Conservation (phyloP, 2,888 invertebrate species). For the Lepidocyrtoides sp. region DNA sequence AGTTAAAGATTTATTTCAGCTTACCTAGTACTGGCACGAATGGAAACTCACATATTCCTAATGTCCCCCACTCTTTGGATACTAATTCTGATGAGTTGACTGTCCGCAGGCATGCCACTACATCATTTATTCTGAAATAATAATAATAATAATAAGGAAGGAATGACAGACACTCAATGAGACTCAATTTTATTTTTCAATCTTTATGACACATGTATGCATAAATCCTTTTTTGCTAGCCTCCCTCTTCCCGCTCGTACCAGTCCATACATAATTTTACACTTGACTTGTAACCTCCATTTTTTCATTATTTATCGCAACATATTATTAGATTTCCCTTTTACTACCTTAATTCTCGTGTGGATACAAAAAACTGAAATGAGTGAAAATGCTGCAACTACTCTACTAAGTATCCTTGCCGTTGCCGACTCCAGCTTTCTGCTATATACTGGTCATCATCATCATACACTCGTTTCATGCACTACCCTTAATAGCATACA, state of each 20-base stretch:
- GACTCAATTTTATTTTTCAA: not conserved
- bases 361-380: slow-evolving; percentile 1
- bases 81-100: slow-evolving; percentile 92
- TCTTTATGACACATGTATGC: not conserved
- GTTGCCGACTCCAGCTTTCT: not conserved
- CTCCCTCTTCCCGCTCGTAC: too few relatives aligned
- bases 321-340: slow-evolving; percentile 20
- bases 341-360: not conserved
- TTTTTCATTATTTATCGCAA: slow-evolving; percentile 1
- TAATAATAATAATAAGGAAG: not conserved
- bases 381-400: not conserved
- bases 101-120: slow-evolving; percentile 92
- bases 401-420: too few relatives aligned
- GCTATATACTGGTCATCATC: slow-evolving; percentile 32
- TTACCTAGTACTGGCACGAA: slow-evolving; percentile 98
- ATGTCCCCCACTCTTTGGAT: slow-evolving; percentile 94
- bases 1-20: too few relatives aligned
- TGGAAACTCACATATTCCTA: slow-evolving; percentile 96
- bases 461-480: slow-evolving; percentile 26
- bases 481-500: slow-evolving; percentile 32
- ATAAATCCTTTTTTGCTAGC: not conserved
- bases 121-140: slow-evolving; percentile 83
- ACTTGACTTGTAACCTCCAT: slow-evolving; percentile 3
- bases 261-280: not conserved
- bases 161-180: not conserved